Evolutionary conservation across 2,888 invertebrate genomes (phyloP), one percentile per base, ranked within the genome.

Genomic region (Criorhina ranunculi): DNA sequence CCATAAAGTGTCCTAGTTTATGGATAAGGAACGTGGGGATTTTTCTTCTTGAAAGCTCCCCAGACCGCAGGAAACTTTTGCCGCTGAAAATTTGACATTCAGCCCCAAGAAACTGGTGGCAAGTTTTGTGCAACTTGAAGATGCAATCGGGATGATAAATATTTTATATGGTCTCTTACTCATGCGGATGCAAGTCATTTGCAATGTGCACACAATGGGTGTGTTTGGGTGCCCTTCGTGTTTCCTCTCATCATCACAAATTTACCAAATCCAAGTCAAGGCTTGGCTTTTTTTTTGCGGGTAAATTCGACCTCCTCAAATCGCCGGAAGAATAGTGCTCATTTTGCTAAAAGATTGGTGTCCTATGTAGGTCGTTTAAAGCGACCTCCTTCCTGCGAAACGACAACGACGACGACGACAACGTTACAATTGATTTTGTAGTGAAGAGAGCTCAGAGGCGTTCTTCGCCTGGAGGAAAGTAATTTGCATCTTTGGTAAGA

Each of bases 401-500:
- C 24, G n/a, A n/a, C 46, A 12, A 35, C 17, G 40, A 29, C 17
- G 8, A 60, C 59, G 19, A 67, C 66, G 33, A 66, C 78, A 67
- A 62, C 55, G 72, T 67, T 79, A 69, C 67, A 73, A 69, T 83
- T 83, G 82, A 83, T 72, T 78, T 73, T 72, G 82, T 42, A 72
- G 82, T 46, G 37, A n/a, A n/a, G 44, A 53, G 55, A 78, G 66
- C 72, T 59, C 46, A 62, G 53, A 78, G 77, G 69, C 64, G 70
- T 77, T 77, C 57, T 37, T 69, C 53, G 64, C 72, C 78, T 72
- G 40, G 46, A 83, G 78, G 40, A 73, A 78, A 73, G 82, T 83
- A 83, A 78, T 83, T 83, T 83, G 79, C 83, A 83, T 83, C 78
- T 83, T 70, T 72, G 78, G 83, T 42, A 19, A 59, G 73, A 49